These are phyloP conservation scores for Neoaliturus tenellus DNA, from an alignment of 2,888 invertebrate species.

Conservation along the genomic window DNA sequence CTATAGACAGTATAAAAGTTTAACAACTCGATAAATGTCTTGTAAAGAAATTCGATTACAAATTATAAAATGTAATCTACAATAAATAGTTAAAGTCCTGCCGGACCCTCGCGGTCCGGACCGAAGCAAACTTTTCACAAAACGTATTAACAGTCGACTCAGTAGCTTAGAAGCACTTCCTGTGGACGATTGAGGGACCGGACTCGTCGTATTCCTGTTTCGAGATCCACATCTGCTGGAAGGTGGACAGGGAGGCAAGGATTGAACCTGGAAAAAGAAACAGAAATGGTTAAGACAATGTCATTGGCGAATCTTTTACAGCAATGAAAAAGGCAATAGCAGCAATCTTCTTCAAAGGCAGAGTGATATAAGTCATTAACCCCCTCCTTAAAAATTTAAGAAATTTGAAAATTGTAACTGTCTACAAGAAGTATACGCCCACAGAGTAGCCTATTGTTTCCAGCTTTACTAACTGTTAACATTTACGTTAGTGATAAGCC, in stretches of 20 bases:
- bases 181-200: constrained; percentile 97
- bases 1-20: constrained; percentile 27
- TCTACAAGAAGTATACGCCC: too few species aligned
- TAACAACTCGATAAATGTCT: constrained; percentile 46
- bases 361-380: too few species aligned
- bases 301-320: too few species aligned
- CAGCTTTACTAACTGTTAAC: too few species aligned
- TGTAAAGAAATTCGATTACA: constrained; percentile 49
- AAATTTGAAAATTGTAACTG: too few species aligned
- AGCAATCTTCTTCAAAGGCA: too few species aligned
- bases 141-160: constrained; percentile 6
- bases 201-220: constrained; percentile 99
- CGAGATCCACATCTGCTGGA: constrained; percentile 98
- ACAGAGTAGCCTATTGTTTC: too few species aligned
- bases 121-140: constrained; percentile 11
- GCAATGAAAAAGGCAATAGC: too few species aligned
- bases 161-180: constrained; percentile 94
- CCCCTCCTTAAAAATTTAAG: too few species aligned
- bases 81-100: constrained; percentile 49
- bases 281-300: background rate
- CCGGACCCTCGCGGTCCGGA: background rate
- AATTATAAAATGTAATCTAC: constrained; percentile 48
- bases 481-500: too few species aligned
- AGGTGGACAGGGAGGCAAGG: constrained; percentile 92
- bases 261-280: constrained; percentile 76